phyloP scores from a whole-genome alignment of 2,113 vertebrate genomes.

The Ciconia boyciana region DNA sequence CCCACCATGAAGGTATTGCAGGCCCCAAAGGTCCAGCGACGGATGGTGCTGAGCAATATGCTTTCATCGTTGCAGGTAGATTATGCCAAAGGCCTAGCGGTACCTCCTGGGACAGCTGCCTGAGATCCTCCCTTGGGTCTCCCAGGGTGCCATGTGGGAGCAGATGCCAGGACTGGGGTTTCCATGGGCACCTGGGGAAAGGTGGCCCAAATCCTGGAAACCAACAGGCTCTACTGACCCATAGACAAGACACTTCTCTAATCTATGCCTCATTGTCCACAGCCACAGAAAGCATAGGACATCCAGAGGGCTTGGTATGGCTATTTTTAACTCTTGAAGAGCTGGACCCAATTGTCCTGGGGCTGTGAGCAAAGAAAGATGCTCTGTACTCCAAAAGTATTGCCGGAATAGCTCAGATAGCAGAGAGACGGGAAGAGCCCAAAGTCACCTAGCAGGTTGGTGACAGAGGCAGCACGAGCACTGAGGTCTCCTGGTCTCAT shows the following conservation, averaged over 20 bases:
- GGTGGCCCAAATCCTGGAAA: not conserved
- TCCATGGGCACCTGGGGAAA: not conserved
- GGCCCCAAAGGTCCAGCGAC: slow-evolving; percentile 55
- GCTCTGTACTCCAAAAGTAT: not conserved
- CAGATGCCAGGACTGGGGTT: not conserved
- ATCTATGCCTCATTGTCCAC: not conserved
- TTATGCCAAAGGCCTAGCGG: slow-evolving; percentile 39
- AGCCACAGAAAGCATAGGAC: not conserved
- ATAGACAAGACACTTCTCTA: not conserved
- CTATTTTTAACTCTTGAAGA: not conserved
- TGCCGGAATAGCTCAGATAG: not conserved
- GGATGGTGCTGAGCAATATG: not conserved
- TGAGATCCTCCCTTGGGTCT: not conserved
- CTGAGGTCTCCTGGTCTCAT: not conserved
- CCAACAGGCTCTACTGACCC: not conserved
- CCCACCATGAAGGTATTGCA: slow-evolving; percentile 16
- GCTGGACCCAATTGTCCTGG: not conserved
- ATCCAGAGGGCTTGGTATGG: not conserved
- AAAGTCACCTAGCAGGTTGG: not conserved
- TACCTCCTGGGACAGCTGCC: not conserved
- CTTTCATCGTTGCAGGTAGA: slow-evolving; percentile 67
- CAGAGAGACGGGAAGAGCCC: not conserved
- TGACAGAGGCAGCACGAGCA: not conserved
- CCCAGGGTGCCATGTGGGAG: not conserved
- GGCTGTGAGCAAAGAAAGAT: not conserved